A percentile compares a stretch with the other conserved stretches of the same genome.
Conservation (phyloP, 2,113 vertebrate genomes). For the Paramisgurnus dabryanus region DNA sequence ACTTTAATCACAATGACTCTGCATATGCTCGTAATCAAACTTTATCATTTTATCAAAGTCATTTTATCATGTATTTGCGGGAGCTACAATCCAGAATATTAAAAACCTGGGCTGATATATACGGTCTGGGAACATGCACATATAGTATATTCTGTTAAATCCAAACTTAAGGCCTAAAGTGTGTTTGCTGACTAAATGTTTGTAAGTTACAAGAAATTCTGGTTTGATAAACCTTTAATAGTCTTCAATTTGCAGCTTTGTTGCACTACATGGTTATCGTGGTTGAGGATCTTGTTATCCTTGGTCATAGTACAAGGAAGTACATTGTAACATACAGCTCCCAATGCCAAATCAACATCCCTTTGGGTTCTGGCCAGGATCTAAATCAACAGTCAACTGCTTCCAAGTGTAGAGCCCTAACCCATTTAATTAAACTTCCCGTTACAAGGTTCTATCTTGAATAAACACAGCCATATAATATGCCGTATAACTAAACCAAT, state of each 20-base stretch:
- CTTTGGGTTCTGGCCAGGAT: not conserved
- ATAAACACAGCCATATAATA: too few relatives aligned
- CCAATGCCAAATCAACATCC: conserved; percentile 10
- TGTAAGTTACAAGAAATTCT: conserved; percentile 3
- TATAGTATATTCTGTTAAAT: too few relatives aligned
- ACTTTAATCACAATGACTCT: too few relatives aligned
- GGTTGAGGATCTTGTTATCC: not conserved
- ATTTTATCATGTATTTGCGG: too few relatives aligned
- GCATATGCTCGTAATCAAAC: too few relatives aligned
- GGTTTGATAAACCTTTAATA: not conserved
- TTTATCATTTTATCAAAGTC: too few relatives aligned
- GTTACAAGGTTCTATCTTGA: not conserved
- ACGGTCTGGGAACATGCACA: too few relatives aligned
- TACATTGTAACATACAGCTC: not conserved
- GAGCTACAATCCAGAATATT: too few relatives aligned
- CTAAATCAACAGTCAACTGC: not conserved
- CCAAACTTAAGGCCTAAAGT: too few relatives aligned
- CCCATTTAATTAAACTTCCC: not conserved
- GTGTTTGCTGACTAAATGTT: not conserved
- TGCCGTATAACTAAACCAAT: too few relatives aligned
- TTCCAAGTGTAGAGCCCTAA: not conserved
- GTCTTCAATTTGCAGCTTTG: not conserved
- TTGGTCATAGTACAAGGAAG: conserved; percentile 1
- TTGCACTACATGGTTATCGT: not conserved
- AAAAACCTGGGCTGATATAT: too few relatives aligned